These are phyloP conservation scores for Tetanocera ferruginea DNA, from an alignment of 2,888 invertebrate species.

Conservation along the genomic window DNA sequence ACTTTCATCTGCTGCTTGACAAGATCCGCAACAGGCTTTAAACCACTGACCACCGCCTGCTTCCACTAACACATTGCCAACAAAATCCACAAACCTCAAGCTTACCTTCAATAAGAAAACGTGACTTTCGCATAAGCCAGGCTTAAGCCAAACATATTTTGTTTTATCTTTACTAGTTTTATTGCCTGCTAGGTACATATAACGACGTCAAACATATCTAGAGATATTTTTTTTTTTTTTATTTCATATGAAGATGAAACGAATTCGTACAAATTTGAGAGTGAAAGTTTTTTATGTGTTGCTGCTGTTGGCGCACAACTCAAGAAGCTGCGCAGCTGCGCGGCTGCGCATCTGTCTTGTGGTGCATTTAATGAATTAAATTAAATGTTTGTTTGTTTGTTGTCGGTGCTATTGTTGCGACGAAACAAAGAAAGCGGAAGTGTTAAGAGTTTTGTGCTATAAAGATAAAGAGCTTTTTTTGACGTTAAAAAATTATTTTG, in stretches of 20 bases:
- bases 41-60: too few species aligned
- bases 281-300: slow-evolving; percentile 26
- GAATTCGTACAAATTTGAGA: slow-evolving; percentile 7
- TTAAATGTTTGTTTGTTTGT: too few species aligned
- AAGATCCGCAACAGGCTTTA: too few species aligned
- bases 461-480: neutral
- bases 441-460: slow-evolving; percentile 21
- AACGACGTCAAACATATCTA: neutral
- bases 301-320: neutral
- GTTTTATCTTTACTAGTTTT: too few species aligned
- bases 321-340: neutral
- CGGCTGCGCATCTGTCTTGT: neutral
- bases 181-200: neutral
- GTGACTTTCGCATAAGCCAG: too few species aligned
- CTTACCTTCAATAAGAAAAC: too few species aligned
- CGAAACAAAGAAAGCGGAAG: slow-evolving; percentile 1
- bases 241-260: slow-evolving; percentile 10
- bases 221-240: neutral
- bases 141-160: neutral
- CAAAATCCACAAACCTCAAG: too few species aligned
- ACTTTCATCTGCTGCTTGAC: too few species aligned
- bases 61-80: too few species aligned
- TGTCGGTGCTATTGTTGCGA: too few species aligned
- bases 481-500: too few species aligned
- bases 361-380: too few species aligned